These are phyloP conservation scores for Lydus trimaculatus DNA, from an alignment of 2,888 invertebrate species.

Conservation along the genomic window DNA sequence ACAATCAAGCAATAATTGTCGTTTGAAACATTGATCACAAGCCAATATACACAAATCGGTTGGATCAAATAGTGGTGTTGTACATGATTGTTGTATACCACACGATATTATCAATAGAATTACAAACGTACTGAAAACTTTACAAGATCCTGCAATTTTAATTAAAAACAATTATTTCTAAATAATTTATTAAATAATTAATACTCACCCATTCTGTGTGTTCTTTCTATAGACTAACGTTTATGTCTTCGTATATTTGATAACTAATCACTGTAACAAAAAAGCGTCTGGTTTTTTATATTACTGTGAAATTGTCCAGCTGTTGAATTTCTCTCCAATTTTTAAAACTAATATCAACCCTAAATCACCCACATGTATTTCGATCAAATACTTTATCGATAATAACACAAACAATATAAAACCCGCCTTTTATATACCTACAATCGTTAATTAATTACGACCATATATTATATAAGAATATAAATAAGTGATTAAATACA, in stretches of 20 bases:
- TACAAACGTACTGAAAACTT: not conserved
- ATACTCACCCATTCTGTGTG: not conserved
- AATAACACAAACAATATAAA: not conserved
- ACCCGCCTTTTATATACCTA: conserved; percentile 16
- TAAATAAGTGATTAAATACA: conserved; percentile 19
- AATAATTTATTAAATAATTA: not conserved
- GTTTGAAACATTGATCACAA: conserved; percentile 49
- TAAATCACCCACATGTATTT: not conserved
- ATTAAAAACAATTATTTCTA: not conserved
- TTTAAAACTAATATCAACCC: not conserved
- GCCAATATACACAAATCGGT: conserved; percentile 49
- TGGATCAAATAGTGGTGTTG: conserved; percentile 39
- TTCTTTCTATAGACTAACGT: too few relatives aligned
- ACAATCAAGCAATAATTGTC: conserved; percentile 42
- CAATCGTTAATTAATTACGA: conserved; percentile 20
- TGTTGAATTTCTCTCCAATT: not conserved
- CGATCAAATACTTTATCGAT: not conserved
- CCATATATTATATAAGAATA: conserved; percentile 14
- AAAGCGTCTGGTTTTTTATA: not conserved
- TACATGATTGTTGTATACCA: conserved; percentile 7
- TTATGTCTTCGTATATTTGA: not conserved
- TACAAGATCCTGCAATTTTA: not conserved
- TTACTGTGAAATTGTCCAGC: not conserved
- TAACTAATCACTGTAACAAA: not conserved
- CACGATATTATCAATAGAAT: not conserved